These are phyloP conservation scores for Drosophila navojoa DNA, from an alignment of 1,140 invertebrate species.

Conservation along the genomic window DNA sequence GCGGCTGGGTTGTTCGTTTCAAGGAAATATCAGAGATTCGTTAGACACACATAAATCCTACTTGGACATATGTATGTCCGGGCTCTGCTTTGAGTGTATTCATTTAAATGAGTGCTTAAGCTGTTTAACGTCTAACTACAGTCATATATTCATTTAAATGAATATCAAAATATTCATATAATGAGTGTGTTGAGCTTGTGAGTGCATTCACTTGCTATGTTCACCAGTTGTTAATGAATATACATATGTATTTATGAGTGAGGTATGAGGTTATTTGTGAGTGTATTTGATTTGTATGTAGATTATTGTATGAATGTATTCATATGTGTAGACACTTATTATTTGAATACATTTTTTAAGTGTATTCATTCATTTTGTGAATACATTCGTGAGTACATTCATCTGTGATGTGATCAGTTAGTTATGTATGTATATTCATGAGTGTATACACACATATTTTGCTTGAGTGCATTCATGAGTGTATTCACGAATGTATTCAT, in stretches of 20 bases:
- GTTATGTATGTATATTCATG: neutral
- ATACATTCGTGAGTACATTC: neutral
- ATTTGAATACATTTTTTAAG: neutral
- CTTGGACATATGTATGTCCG: no score
- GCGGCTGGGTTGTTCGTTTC: neutral
- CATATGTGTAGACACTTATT: neutral
- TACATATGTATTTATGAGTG: neutral
- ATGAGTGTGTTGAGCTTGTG: no score
- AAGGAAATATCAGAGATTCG: neutral
- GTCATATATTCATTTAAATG: neutral
- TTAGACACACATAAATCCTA: neutral
- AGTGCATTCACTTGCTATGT: no score
- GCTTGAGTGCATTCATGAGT: neutral
- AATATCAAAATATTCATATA: neutral
- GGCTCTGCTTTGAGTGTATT: no score
- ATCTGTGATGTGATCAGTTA: neutral
- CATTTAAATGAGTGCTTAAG: neutral
- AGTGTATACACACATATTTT: no score
- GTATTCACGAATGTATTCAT: neutral
- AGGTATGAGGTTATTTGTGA: neutral
- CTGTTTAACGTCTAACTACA: no score
- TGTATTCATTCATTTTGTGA: neutral
- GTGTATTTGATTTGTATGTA: neutral
- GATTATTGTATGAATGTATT: neutral
- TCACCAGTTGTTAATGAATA: neutral